Evolutionary conservation across 2,113 vertebrate genomes (phyloP).

Genomic region (Menura novaehollandiae): DNA sequence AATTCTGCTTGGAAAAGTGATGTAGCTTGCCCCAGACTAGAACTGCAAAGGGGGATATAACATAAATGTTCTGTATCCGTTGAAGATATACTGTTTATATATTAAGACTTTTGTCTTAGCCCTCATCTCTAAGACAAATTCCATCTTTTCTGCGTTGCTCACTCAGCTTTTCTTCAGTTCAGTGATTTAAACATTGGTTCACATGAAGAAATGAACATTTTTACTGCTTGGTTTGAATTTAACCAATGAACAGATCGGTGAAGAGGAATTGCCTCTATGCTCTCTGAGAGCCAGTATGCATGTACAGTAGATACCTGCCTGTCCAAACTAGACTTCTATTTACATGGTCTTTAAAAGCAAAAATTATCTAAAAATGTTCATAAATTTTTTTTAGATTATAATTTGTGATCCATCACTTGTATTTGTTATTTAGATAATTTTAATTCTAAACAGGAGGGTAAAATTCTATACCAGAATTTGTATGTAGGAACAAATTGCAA

Average conservation of each 20-base stretch:
- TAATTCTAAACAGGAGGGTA: not conserved
- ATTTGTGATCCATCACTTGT: not conserved
- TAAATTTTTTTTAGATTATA: not conserved
- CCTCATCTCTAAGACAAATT: not conserved
- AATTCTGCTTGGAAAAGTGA: not conserved
- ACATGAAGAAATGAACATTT: not conserved
- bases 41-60: not conserved
- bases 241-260: not conserved
- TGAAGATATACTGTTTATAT: not conserved
- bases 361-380: not conserved
- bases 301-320: not conserved
- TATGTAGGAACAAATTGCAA: not conserved
- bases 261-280: not conserved
- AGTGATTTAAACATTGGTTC: not conserved
- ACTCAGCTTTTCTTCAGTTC: not conserved
- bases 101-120: not conserved
- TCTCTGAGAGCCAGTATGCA: not conserved
- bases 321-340: not conserved
- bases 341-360: not conserved
- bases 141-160: not conserved
- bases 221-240: constrained; percentile 31
- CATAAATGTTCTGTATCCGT: not conserved
- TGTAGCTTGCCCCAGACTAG: not conserved
- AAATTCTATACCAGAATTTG: not conserved
- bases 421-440: not conserved